phyloP scores from a whole-genome alignment of 2,797 vertebrate species.

The Zenarchopterus dispar region DNA sequence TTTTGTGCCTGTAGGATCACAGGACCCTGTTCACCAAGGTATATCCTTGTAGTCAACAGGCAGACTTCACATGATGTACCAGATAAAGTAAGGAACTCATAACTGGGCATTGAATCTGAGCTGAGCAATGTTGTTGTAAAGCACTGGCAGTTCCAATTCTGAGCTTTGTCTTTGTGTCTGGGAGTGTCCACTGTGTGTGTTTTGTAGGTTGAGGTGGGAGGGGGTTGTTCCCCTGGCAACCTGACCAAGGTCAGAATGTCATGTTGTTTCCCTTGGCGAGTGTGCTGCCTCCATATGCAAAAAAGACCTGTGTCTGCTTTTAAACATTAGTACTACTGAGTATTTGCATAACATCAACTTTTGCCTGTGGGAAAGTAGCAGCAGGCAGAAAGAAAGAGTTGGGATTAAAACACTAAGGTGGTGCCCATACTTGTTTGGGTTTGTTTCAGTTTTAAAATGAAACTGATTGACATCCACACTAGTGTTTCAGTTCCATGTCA shows the following conservation, averaged over 20 bases:
- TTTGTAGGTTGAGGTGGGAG: background rate
- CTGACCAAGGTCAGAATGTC: slow-evolving; percentile 71
- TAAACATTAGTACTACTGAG: slow-evolving; percentile 65
- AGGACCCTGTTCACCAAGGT: slow-evolving; percentile 20
- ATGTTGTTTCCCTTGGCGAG: slow-evolving; percentile 58
- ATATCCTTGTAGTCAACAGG: slow-evolving; percentile 22
- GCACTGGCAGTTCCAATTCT: slow-evolving; percentile 5
- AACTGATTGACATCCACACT: too few species aligned
- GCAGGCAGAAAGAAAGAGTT: too few species aligned
- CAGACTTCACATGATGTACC: slow-evolving; percentile 23
- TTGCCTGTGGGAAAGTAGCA: slow-evolving; percentile 49
- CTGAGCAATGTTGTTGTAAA: slow-evolving; percentile 21
- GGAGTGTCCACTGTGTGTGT: background rate
- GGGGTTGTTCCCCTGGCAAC: slow-evolving; percentile 69
- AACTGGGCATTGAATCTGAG: slow-evolving; percentile 38
- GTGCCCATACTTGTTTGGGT: too few species aligned
- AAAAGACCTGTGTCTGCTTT: slow-evolving; percentile 65
- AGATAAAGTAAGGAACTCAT: slow-evolving; percentile 40
- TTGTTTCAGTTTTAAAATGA: too few species aligned
- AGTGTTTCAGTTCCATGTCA: too few species aligned
- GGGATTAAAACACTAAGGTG: too few species aligned
- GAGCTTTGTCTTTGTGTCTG: slow-evolving; percentile 17
- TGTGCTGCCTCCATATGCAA: slow-evolving; percentile 71
- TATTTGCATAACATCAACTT: slow-evolving; percentile 69
- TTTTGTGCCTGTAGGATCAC: slow-evolving; percentile 39